These are phyloP conservation scores for Pogona vitticeps DNA, from an alignment of 2,113 vertebrate species.

Conservation along the genomic window DNA sequence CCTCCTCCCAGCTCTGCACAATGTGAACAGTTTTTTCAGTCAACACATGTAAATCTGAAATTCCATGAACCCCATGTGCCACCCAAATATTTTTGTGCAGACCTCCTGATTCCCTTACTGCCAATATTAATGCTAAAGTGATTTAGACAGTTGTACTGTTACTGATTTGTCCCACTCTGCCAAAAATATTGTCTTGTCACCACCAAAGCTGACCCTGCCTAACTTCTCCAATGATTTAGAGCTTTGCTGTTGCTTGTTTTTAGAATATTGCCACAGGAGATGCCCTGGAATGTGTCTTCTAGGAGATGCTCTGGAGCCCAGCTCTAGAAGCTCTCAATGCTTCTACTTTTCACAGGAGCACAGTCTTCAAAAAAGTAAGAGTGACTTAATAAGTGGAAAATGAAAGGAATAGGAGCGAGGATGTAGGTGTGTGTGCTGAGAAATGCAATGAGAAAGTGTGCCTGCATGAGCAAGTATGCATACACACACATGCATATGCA, in stretches of 20 bases:
- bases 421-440: too few species aligned
- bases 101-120: not conserved
- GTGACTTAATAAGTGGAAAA: too few species aligned
- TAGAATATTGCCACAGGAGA: not conserved
- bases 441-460: too few species aligned
- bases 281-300: not conserved
- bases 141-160: not conserved
- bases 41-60: slow-evolving; percentile 51
- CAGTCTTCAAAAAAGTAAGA: too few species aligned
- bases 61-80: not conserved
- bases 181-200: not conserved
- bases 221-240: not conserved
- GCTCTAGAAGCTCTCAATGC: too few species aligned
- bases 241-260: not conserved
- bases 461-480: too few species aligned
- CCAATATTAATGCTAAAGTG: not conserved
- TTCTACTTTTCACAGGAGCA: too few species aligned
- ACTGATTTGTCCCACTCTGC: not conserved
- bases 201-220: not conserved
- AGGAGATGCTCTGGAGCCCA: not conserved
- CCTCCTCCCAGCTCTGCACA: slow-evolving; percentile 45
- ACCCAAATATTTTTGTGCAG: not conserved
- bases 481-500: too few species aligned
- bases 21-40: slow-evolving; percentile 74
- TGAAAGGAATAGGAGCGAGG: too few species aligned